These are phyloP conservation scores for Gracilinanus agilis DNA, from an alignment of 2,113 vertebrate species.

Conservation along the genomic window DNA sequence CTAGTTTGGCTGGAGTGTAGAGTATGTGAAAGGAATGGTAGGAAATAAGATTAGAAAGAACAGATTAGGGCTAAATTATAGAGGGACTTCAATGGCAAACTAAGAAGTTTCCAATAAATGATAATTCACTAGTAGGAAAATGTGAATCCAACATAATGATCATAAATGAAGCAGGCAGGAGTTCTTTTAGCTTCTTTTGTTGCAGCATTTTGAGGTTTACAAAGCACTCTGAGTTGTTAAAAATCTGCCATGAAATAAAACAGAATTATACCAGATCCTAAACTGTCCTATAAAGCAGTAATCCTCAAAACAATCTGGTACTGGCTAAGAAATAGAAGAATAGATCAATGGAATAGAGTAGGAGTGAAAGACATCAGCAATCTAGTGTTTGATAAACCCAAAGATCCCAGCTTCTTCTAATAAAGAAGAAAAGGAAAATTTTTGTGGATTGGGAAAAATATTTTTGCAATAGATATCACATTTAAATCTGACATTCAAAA, in stretches of 20 bases:
- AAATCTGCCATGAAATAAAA: background rate
- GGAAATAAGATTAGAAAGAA: background rate
- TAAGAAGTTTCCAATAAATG: background rate
- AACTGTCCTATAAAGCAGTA: too few relatives aligned
- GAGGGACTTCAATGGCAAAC: background rate
- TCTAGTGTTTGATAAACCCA: too few relatives aligned
- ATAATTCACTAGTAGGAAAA: background rate
- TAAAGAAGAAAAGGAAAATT: too few relatives aligned
- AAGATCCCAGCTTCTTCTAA: too few relatives aligned
- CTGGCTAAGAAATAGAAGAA: too few relatives aligned
- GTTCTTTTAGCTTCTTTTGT: background rate
- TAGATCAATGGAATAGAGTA: too few relatives aligned
- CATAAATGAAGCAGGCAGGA: background rate
- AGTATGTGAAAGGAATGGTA: background rate
- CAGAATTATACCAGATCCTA: background rate
- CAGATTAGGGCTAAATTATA: background rate
- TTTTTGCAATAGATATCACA: too few relatives aligned
- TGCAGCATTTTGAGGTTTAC: background rate
- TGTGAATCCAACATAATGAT: background rate
- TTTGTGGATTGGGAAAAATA: too few relatives aligned
- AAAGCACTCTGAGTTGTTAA: background rate
- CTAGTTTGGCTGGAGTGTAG: background rate
- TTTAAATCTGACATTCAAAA: too few relatives aligned
- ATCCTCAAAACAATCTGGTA: too few relatives aligned
- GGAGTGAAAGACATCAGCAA: too few relatives aligned